Evolutionary conservation across 2,113 vertebrate genomes (phyloP), one percentile per base, ranked within the genome.

Genomic region (Corydoras maculifer): DNA sequence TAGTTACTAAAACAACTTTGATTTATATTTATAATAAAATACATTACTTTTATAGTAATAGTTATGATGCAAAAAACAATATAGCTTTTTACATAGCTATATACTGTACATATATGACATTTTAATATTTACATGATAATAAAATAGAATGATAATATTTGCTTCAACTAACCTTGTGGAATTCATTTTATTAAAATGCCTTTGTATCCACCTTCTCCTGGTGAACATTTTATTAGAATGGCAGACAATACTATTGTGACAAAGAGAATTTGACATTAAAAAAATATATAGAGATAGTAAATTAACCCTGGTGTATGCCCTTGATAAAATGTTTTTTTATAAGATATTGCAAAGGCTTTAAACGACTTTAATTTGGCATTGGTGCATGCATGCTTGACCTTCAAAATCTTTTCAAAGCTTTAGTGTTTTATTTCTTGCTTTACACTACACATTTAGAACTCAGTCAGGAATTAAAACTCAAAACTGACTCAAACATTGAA

Each of bases 401-500:
- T 75, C 68, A 50, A 49, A 62, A 58, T 54, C 65, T 62, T 70
- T 79, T 73, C 54, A 76, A 61, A 73, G 66, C 62, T 62, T 35
- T 29, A 63, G 18, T 25, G 35, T 57, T 69, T 48, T 35, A 29
- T 65, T 3, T 15, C 65, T 75, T 31, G 59, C 72, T 67, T 78
- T 18, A 49, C 13, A 63, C 70, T 58, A 15, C 51, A 49, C 29
- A 66, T 73, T 69, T 75, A 68, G 65, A 50, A 58, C 63, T 66
- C 77, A 69, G 73, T 57, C 61, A 72, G 58, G 18, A n/a, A 75
- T 75, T 62, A 62, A 75, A 73, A 59, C 73, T 29, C 12, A 70
- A 77, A 65, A 70, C 58, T 53, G 64, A 62, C 68, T 72, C 72
- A 29, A 69, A 72, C 71, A 78, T 72, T 72, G 55, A 78, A 50